phyloP scores from a whole-genome alignment of 1,140 invertebrate genomes.

The Charaxes varanes region DNA sequence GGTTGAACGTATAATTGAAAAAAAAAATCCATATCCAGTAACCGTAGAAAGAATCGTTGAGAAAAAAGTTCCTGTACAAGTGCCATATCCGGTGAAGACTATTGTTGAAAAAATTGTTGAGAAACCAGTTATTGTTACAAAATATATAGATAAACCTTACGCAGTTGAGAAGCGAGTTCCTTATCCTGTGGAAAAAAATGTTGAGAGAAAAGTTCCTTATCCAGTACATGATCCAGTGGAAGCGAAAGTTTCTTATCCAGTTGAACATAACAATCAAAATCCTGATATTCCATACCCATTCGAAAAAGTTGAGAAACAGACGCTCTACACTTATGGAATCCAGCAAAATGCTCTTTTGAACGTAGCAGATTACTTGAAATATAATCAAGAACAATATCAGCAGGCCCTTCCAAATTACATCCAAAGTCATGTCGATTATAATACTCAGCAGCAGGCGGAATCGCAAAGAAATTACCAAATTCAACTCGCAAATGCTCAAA shows the following conservation, averaged over 20 bases:
- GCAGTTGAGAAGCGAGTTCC: constrained; percentile 66
- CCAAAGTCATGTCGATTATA: constrained; percentile 11
- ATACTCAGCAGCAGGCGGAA: constrained; percentile 20
- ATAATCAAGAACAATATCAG: constrained; percentile 23
- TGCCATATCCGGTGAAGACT: constrained; percentile 73
- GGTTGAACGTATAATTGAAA: constrained; percentile 74
- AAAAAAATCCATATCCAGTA: constrained; percentile 73
- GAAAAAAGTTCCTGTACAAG: constrained; percentile 67
- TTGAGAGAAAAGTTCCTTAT: constrained; percentile 72
- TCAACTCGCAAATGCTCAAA: constrained; percentile 26
- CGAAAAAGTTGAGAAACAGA: constrained; percentile 28
- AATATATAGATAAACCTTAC: constrained; percentile 69
- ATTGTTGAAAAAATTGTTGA: constrained; percentile 71
- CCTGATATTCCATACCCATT: constrained; percentile 49
- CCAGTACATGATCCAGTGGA: constrained; percentile 73
- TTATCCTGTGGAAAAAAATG: constrained; percentile 68
- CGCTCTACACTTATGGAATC: constrained; percentile 22
- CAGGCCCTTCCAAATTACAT: constrained; percentile 19
- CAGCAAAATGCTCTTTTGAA: constrained; percentile 20
- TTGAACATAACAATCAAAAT: constrained; percentile 65
- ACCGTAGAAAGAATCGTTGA: constrained; percentile 73
- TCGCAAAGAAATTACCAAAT: constrained; percentile 27
- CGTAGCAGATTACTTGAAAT: constrained; percentile 28
- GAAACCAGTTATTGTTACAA: constrained; percentile 69
- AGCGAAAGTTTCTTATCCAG: constrained; percentile 72